Evolutionary conservation across 2,113 vertebrate species (phyloP).

Genomic region (Phylloscopus whistleri): DNA sequence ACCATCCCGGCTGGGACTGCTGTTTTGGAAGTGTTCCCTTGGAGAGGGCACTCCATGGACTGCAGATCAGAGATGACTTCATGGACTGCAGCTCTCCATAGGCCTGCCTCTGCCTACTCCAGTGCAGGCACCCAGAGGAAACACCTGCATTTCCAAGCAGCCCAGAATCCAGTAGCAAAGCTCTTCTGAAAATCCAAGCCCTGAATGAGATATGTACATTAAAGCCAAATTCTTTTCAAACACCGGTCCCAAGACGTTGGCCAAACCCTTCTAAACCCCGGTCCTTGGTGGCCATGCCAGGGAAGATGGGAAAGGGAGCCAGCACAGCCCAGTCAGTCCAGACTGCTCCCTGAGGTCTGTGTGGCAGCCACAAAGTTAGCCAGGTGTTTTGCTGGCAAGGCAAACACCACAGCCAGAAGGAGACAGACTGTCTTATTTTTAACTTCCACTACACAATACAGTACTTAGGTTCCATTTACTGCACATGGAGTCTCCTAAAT

Average conservation of each 20-base stretch:
- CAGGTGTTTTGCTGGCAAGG: not conserved
- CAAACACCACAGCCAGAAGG: not conserved
- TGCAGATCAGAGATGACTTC: not conserved
- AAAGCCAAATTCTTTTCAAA: not conserved
- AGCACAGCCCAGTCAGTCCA: not conserved
- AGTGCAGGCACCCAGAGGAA: not conserved
- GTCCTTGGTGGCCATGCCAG: fast-evolving
- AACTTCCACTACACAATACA: not conserved
- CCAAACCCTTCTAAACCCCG: not conserved
- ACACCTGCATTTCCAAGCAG: not conserved
- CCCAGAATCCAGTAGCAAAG: not conserved
- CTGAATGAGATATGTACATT: not conserved
- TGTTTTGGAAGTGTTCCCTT: not conserved
- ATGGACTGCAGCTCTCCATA: not conserved
- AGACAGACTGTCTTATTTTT: not conserved
- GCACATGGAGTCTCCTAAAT: not conserved
- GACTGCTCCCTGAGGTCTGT: not conserved
- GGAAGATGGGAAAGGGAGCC: not conserved
- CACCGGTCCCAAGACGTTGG: fast-evolving
- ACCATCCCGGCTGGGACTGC: not conserved
- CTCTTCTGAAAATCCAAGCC: not conserved
- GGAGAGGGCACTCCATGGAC: not conserved
- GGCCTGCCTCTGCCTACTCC: not conserved
- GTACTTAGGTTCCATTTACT: not conserved
- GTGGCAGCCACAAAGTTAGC: not conserved